Conservation (phyloP, 2,113 vertebrate species). For the Chaetura pelagica region DNA sequence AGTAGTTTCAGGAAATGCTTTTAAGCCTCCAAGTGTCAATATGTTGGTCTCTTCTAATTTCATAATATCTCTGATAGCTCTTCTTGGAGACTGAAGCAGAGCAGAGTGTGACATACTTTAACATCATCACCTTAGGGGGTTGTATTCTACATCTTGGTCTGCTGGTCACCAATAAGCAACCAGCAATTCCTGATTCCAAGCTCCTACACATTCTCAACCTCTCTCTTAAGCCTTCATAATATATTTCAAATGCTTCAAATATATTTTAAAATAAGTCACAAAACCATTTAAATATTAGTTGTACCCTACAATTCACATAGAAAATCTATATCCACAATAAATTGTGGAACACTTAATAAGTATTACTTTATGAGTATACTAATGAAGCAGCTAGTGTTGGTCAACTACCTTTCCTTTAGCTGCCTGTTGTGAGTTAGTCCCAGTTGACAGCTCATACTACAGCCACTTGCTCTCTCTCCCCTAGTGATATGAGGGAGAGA, state of each 20-base stretch:
- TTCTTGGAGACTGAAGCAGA: neutral
- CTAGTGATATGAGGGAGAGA: neutral
- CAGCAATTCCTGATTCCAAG: neutral
- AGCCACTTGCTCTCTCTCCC: neutral
- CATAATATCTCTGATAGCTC: neutral
- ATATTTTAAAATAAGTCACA: neutral
- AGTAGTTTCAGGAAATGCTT: neutral
- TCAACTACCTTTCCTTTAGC: neutral
- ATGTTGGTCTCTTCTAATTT: neutral
- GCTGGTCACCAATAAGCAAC: neutral
- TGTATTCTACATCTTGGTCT: neutral
- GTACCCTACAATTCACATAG: neutral
- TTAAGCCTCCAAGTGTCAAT: neutral
- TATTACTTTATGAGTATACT: neutral
- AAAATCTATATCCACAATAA: neutral
- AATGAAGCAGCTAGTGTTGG: neutral
- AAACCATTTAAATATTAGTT: neutral
- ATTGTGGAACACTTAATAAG: neutral
- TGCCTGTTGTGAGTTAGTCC: neutral
- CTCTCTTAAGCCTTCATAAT: neutral
- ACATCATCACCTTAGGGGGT: neutral
- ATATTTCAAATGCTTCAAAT: neutral
- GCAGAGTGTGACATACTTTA: neutral
- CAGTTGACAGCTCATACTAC: neutral
- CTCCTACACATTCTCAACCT: neutral